phyloP scores from a whole-genome alignment of 2,113 vertebrate genomes.

The Conger conger region DNA sequence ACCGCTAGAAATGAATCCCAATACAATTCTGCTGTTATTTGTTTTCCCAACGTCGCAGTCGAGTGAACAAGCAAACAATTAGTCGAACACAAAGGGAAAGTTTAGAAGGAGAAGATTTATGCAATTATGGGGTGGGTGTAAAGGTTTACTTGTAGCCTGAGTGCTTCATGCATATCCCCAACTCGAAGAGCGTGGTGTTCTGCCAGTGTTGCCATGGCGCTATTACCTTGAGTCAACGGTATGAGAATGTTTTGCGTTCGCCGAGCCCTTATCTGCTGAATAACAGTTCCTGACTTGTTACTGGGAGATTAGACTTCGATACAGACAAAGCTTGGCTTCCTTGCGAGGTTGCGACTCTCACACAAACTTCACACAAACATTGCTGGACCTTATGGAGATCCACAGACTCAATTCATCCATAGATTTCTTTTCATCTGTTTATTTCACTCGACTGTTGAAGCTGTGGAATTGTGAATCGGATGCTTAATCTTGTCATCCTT shows the following conservation, averaged over 20 bases:
- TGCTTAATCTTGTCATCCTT: not conserved
- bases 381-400: not conserved
- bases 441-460: not conserved
- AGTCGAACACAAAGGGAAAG: not conserved
- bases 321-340: not conserved
- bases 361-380: not conserved
- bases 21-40: not conserved
- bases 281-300: conserved; percentile 14
- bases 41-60: not conserved
- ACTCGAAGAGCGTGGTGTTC: not conserved
- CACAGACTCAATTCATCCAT: not conserved
- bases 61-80: not conserved
- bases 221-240: not conserved
- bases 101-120: not conserved
- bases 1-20: not conserved
- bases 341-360: not conserved
- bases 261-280: not conserved
- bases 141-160: not conserved
- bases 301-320: conserved; percentile 14
- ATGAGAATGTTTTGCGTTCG: not conserved
- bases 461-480: not conserved
- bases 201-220: not conserved
- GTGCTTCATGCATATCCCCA: not conserved
- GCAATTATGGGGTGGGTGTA: not conserved
- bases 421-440: not conserved